phyloP scores from a whole-genome alignment of 2,888 invertebrate species.

The Agriopis aurantiaria region DNA sequence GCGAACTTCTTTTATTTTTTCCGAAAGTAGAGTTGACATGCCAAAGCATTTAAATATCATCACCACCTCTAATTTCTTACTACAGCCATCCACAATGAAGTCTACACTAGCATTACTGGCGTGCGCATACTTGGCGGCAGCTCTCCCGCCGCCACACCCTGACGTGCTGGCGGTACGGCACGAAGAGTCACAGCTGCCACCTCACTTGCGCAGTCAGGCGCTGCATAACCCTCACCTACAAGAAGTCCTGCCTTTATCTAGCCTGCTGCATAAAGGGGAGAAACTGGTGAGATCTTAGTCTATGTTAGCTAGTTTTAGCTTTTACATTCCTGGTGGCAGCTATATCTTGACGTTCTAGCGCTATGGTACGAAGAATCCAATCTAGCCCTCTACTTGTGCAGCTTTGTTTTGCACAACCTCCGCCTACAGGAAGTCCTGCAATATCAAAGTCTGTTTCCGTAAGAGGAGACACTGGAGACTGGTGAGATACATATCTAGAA shows the following conservation, averaged over 20 bases:
- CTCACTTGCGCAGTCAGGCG: conserved; percentile 86
- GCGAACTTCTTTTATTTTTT: too few relatives aligned
- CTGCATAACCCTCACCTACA: conserved; percentile 86
- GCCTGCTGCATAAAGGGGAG: conserved; percentile 88
- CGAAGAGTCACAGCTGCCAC: conserved; percentile 85
- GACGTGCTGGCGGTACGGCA: conserved; percentile 86
- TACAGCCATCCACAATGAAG: conserved; percentile 53
- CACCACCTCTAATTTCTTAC: background rate
- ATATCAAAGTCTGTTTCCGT: too few relatives aligned
- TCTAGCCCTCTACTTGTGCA: too few relatives aligned
- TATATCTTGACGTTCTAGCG: background rate
- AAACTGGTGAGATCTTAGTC: conserved; percentile 70
- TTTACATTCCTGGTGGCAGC: too few relatives aligned
- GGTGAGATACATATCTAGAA: too few relatives aligned
- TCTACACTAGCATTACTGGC: conserved; percentile 57
- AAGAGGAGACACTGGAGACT: too few relatives aligned
- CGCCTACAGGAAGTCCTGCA: too few relatives aligned
- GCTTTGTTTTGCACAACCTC: too few relatives aligned
- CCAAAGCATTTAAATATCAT: background rate
- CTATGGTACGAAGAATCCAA: too few relatives aligned
- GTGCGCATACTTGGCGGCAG: conserved; percentile 56
- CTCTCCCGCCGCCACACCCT: conserved; percentile 83
- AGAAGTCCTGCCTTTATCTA: conserved; percentile 83
- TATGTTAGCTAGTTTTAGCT: background rate
- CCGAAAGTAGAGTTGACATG: background rate